Evolutionary conservation across 35 echinoderm and acorn worm species (phyloP), one percentile per base, ranked within the genome.

Genomic region (Heliocidaris tuberculata): DNA sequence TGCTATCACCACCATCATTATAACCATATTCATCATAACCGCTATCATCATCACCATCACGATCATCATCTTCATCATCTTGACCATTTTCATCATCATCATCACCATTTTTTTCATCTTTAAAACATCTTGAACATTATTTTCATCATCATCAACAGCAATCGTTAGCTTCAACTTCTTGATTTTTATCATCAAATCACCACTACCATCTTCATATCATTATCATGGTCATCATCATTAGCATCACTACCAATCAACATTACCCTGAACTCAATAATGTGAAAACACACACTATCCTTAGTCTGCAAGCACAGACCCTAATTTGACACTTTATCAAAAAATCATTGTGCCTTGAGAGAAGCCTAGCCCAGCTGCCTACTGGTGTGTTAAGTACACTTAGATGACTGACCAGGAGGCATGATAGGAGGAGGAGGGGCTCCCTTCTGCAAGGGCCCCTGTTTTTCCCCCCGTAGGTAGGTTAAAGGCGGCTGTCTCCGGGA

Each of bases 11-110:
- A 92, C 21, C 90, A 54, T 50, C 90, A 48, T 92, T 42, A 92
- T 50, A 4, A 92, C n/a, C 90, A 92, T 92, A 35, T 19, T 32
- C 90, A 92, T n/a, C 90, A 92, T 92, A 0, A 52, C 48, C 48
- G 48, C 52, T 27, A 92, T 35, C 90, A 92, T 30, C 48, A 92
- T 35, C 90, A 92, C 24, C n/a, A 92, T 54, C 49, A 92, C 29
- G 17, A 92, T 2, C 49, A 49, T 92, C n/a, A 49, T 50, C 90
- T 19, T 92, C 90, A 92, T n/a, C 24, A 56, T n/a, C 90, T n/a
- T 30, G 47, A 56, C 47, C 90, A 92, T 24, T 13, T 50, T 92
- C 90, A 92, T 56, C 90, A 92, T 56, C 50, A 88, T 9, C 86
- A 88, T 9, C 86, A 48, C n/a, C 86, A 88, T 9, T 30, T 31